A percentile compares a stretch with the other conserved stretches of the same genome.
These are phyloP conservation scores for Ommatoiulus sabulosus DNA, from an alignment of 2,888 invertebrate species.

Conservation along the genomic window DNA sequence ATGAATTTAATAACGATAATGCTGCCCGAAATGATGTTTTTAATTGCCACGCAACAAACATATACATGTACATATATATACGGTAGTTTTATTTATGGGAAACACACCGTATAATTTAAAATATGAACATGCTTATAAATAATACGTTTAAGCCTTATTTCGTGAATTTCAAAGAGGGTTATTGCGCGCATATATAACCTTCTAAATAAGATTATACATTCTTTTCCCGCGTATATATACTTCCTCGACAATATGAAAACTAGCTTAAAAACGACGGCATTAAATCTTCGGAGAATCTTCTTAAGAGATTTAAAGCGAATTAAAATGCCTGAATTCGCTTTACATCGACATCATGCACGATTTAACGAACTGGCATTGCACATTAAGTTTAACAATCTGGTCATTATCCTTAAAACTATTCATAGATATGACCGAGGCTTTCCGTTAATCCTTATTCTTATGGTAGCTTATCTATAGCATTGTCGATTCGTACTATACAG, in stretches of 20 bases:
- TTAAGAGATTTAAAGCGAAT: constrained; percentile 6
- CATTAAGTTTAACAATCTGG: background rate
- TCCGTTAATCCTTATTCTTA: no score
- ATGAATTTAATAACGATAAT: background rate
- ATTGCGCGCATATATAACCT: constrained; percentile 26
- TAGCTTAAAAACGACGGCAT: background rate
- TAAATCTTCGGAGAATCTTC: background rate
- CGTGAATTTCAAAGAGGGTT: background rate
- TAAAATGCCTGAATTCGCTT: constrained; percentile 31
- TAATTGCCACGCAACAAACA: constrained; percentile 15
- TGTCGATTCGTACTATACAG: background rate
- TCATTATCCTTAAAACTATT: background rate
- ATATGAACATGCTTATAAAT: constrained; percentile 13
- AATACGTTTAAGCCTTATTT: background rate
- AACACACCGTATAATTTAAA: constrained; percentile 25
- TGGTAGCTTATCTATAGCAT: background rate
- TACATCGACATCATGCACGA: background rate
- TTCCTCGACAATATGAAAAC: background rate
- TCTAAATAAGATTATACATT: background rate
- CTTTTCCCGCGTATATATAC: background rate
- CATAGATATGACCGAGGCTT: background rate
- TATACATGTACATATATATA: background rate
- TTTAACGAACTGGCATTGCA: background rate
- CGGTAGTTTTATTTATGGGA: constrained; percentile 4
- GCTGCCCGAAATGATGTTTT: background rate